Evolutionary conservation across 2,797 vertebrate genomes (phyloP).

Genomic region (Hydrolagus colliei): DNA sequence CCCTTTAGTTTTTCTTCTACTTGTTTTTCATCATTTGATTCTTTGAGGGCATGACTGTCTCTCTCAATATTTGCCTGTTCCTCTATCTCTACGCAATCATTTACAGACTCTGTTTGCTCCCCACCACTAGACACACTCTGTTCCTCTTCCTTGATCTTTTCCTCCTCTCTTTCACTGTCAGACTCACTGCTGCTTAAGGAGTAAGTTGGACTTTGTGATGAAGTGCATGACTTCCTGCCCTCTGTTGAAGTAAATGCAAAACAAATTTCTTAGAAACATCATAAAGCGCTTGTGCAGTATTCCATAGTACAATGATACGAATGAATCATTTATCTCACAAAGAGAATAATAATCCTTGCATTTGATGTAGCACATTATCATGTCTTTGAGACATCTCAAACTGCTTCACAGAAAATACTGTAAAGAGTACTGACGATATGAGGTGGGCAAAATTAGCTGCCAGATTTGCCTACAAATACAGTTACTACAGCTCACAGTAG

Average conservation of each 20-base stretch:
- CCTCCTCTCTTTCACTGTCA: background rate
- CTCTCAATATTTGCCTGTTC: slow-evolving; percentile 30
- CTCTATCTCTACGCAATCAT: slow-evolving; percentile 43
- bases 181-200: slow-evolving; percentile 54
- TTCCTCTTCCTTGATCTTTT: background rate
- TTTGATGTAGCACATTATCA: background rate
- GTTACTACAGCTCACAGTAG: too few species aligned
- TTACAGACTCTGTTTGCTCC: background rate
- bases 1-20: slow-evolving; percentile 1
- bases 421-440: too few species aligned
- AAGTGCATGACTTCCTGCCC: slow-evolving; percentile 44
- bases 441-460: too few species aligned
- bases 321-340: too few species aligned
- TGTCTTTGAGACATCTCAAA: background rate
- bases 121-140: slow-evolving; percentile 27
- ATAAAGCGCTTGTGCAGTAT: background rate
- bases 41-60: background rate
- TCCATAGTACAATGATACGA: too few species aligned
- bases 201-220: slow-evolving; percentile 48
- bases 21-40: slow-evolving; percentile 28
- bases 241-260: slow-evolving; percentile 42
- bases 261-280: slow-evolving; percentile 19
- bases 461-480: too few species aligned
- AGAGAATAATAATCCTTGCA: background rate
- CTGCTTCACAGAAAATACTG: background rate